Base-by-base conservation (phyloP, 2,888 invertebrate genomes). In the Andrena praecox region DNA sequence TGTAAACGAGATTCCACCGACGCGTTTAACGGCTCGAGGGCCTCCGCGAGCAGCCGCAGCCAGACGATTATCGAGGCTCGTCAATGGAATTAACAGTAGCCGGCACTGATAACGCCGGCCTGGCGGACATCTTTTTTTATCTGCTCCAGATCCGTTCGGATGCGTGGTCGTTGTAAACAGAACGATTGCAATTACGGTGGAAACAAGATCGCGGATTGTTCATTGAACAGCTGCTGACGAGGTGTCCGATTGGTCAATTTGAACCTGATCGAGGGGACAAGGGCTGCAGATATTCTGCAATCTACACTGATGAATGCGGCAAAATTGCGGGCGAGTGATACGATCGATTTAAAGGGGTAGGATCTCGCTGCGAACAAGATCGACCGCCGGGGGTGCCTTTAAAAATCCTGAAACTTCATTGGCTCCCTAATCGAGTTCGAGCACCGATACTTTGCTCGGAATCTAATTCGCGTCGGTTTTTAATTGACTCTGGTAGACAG, bases 121-220 rank as follows among this genome's bases (percentile, higher is more conserved):
- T 77, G 74, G 84, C 80, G 80, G 29, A 52, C 84, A 76, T 80
- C 84, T 56, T 64, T 84, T 80, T 80, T 83, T 83, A 83, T 80
- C 78, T 67, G 62, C 5, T 33, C 68, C 64, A 27, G 73, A 74
- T 63, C 50, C 27, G 35, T 56, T 59, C 59, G 50, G 64, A 70
- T 20, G 50, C 20, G 42, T 29, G 33, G 48, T 31, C 62, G 31
- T 59, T 56, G 60, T 31, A 16, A 29, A 20, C 60, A 16, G 60
- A 6, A 2, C 33, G 54, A 56, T 76, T 31, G 42, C 62, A 68
- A 68, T 54, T 42, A 20, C 10, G 24, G 52, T 7, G n/a, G 27
- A 27, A 54, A 62, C 31, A n/a, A 24, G 69, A 60, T 70, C 27
- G 24, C n/a, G 60, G 27, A 60, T 68, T 33, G 27, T 75, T 52